Evolutionary conservation across 2,113 vertebrate genomes (phyloP).

Genomic region (Proteles cristata): DNA sequence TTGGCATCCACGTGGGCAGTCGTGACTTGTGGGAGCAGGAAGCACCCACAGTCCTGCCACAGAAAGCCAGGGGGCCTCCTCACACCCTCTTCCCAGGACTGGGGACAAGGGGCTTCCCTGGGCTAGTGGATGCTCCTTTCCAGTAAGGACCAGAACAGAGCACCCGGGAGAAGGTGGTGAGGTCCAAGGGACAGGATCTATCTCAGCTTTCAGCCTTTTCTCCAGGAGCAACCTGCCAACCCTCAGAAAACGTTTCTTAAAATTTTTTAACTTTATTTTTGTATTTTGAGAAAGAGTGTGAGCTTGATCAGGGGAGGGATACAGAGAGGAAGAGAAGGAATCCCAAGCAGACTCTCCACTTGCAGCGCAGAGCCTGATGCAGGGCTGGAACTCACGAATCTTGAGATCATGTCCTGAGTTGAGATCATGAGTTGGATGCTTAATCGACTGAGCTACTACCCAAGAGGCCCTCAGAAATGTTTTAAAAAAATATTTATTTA

Average conservation of each 20-base stretch:
- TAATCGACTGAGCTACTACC: too few relatives aligned
- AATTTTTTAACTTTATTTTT: background rate
- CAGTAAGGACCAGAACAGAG: background rate
- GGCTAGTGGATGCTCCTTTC: background rate
- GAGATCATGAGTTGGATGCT: too few relatives aligned
- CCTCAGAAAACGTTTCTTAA: background rate
- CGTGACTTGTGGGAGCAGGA: background rate
- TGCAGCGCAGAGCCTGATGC: too few relatives aligned
- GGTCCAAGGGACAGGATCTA: accelerated
- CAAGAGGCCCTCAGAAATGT: background rate
- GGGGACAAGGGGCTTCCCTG: background rate
- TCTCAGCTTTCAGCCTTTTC: background rate
- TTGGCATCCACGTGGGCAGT: background rate
- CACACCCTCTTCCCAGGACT: background rate
- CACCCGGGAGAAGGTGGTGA: background rate
- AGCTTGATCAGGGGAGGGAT: too few relatives aligned
- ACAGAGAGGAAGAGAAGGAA: too few relatives aligned
- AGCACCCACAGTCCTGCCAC: accelerated
- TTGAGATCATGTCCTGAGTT: too few relatives aligned
- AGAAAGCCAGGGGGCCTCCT: background rate
- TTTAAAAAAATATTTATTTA: background rate
- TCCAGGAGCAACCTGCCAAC: background rate
- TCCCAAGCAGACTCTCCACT: too few relatives aligned
- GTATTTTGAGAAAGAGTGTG: too few relatives aligned
- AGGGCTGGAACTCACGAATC: too few relatives aligned